Percentiles rank a stretch among this genome's conserved stretches.
phyloP scores from a whole-genome alignment of 2,113 vertebrate genomes.

The Chlorodrepanis virens region DNA sequence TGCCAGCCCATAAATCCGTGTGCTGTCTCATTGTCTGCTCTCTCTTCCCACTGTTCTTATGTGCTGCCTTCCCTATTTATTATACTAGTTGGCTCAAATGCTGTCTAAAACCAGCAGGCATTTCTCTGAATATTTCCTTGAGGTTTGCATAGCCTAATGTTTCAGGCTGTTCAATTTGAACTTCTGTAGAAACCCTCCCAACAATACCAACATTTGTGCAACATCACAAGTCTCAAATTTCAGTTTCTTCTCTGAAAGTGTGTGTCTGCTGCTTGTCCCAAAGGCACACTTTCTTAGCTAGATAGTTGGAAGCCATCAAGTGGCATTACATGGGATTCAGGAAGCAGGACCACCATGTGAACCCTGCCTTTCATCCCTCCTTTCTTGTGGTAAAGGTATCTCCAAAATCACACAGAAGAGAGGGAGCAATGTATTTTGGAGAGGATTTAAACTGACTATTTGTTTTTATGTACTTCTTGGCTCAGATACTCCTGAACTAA shows the following conservation, averaged over 20 bases:
- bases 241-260: not conserved
- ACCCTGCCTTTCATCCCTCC: not conserved
- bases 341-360: not conserved
- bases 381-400: not conserved
- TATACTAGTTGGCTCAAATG: not conserved
- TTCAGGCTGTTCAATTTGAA: not conserved
- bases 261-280: not conserved
- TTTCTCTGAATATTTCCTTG: not conserved
- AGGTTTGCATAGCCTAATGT: not conserved
- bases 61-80: not conserved
- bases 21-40: not conserved
- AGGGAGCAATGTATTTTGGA: not conserved
- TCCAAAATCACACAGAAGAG: not conserved
- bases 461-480: not conserved
- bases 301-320: not conserved
- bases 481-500: not conserved
- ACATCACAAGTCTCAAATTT: not conserved
- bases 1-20: not conserved
- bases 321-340: not conserved
- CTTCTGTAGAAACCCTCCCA: not conserved
- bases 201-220: not conserved
- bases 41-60: not conserved
- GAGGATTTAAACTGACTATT: not conserved
- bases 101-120: not conserved
- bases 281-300: not conserved